Base-by-base conservation (phyloP, 2,888 invertebrate genomes). In the Spilosoma lubricipeda region DNA sequence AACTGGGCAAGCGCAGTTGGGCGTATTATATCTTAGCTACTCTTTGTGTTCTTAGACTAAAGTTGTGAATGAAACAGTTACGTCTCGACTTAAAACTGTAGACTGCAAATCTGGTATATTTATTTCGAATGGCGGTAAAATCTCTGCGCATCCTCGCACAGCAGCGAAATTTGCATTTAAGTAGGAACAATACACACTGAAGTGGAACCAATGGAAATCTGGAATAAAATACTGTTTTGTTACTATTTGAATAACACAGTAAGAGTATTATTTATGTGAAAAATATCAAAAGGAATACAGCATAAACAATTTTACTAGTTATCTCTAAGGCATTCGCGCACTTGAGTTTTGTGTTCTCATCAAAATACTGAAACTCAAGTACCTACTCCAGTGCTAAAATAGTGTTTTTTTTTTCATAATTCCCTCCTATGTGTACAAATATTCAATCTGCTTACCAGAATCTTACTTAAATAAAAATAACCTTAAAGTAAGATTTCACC, bases 71-170 rank as follows among this genome's bases (percentile, higher is more conserved):
- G 88, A 89, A 90, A 91, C 88, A 87, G 87, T 88, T 89, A 89
- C 87, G 89, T 90, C 91, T 90, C 85, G 80, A 83, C 88, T 84
- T 86, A 86, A 88, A 88, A 90, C 89, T 89, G 89, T 72, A 86
- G 89, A 86, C 89, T 87, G 89, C 91, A 93, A 93, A 93, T 93
- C 93, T 92, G 82, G 90, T 88, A 92, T 93, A 92, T 94, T 93
- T 93, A 93, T 93, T 91, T 91, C 87, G 88, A 90, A 91, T 87
- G 90, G 89, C 88, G 89, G 90, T 89, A 90, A 91, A 93, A 93
- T 92, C 92, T 92, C 89, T 78, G 86, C 85, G 89, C 90, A 90
- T 92, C 90, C 91, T 89, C 84, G 88, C 90, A 91, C 88, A 88
- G 87, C 87, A 86, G 84, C 83, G 83, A 90, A 90, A 92, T 92